Percentiles rank a stretch among this genome's conserved stretches.
phyloP scores from a whole-genome alignment of 1,140 invertebrate genomes.

The Drosophila cardini region DNA sequence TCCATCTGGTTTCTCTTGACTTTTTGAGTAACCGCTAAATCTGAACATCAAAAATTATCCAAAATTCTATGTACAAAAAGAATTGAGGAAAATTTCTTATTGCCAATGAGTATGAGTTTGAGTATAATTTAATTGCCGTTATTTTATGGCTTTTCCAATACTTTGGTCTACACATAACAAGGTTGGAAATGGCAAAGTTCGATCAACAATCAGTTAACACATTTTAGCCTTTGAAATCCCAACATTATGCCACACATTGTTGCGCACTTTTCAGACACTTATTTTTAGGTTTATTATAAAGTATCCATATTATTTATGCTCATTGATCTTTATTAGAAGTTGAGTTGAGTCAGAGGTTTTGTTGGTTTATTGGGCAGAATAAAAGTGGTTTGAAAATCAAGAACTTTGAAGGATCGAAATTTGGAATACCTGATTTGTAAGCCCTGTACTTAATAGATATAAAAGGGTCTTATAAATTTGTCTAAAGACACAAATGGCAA shows the following conservation, averaged over 20 bases:
- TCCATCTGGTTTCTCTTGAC: neutral
- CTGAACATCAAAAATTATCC: constrained; percentile 17
- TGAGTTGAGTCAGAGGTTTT: too few species aligned
- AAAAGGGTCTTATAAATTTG: too few species aligned
- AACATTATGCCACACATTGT: constrained; percentile 2
- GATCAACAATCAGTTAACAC: neutral
- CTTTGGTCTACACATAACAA: constrained; percentile 10
- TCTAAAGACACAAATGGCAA: too few species aligned
- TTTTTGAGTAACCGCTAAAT: constrained; percentile 12
- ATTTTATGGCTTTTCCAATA: constrained; percentile 24
- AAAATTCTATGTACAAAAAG: constrained; percentile 9
- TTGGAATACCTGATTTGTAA: too few species aligned
- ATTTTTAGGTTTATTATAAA: neutral
- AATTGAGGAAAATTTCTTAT: constrained; percentile 33
- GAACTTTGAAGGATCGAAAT: too few species aligned
- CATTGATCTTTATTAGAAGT: too few species aligned
- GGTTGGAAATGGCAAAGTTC: neutral
- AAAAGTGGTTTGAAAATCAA: too few species aligned
- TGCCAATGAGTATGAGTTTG: constrained; percentile 16
- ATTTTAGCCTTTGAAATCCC: constrained; percentile 2
- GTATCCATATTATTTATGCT: neutral
- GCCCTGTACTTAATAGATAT: too few species aligned
- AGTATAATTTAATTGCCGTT: constrained; percentile 34
- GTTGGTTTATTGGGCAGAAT: too few species aligned
- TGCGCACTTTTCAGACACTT: constrained; percentile 2